Evolutionary conservation across 2,888 invertebrate species (phyloP), one percentile per base, ranked within the genome.

Genomic region (Luffia ferchaultella): DNA sequence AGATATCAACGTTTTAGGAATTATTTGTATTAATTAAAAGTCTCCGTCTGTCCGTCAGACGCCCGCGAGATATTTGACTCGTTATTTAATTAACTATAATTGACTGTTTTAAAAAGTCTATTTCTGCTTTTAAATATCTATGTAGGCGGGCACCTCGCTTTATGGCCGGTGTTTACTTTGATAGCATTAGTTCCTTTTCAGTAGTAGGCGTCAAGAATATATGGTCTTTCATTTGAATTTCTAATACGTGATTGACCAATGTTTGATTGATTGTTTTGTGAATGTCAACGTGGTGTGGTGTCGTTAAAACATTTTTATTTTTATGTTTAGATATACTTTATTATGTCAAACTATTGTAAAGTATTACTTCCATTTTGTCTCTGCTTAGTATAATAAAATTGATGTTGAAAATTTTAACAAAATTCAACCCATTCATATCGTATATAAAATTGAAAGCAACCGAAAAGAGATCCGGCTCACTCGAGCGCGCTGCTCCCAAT

Each of bases 401-500:
- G n/a, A n/a, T n/a, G n/a, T n/a, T n/a, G n/a, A n/a, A n/a, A n/a
- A n/a, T n/a, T n/a, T n/a, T n/a, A n/a, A n/a, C n/a, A n/a, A n/a
- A n/a, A n/a, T n/a, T n/a, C n/a, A n/a, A n/a, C n/a, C n/a, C n/a
- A n/a, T n/a, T n/a, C n/a, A n/a, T n/a, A n/a, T n/a, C n/a, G n/a
- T n/a, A n/a, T 30, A 30, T 30, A 30, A 30, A 30, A 12, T 30
- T 30, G 30, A 30, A 30, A 3, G 12, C 30, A 12, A 3, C 30
- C 30, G 5, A 12, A 30, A 7, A 3, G 3, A 7, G 12, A 12
- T 30, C 30, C 30, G 30, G 5, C 12, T 3, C 30, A 30, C 30
- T 7, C 12, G 5, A 30, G 30, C 30, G 30, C 30, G 3, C 12
- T 12, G 30, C 12, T 41, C 50, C 49, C 50, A 56, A 55, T 53